phyloP scores from a whole-genome alignment of 2,888 invertebrate species.

The Dermolepida albohirtum region DNA sequence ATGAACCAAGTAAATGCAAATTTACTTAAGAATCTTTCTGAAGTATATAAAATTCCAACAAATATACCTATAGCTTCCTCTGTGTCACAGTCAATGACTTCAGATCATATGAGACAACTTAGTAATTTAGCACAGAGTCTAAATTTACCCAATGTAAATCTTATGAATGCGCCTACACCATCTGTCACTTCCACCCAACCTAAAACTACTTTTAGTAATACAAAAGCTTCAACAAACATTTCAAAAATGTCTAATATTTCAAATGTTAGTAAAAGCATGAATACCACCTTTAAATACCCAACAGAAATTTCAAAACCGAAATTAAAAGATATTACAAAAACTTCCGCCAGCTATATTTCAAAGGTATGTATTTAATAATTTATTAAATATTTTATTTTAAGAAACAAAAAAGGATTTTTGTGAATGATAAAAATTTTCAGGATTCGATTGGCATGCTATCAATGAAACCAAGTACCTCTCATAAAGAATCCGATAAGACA shows the following conservation, averaged over 20 bases:
- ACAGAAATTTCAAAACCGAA: constrained; percentile 47
- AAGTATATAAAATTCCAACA: constrained; percentile 44
- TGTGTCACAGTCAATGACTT: constrained; percentile 26
- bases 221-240: constrained; percentile 29
- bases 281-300: constrained; percentile 47
- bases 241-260: constrained; percentile 22
- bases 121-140: constrained; percentile 35
- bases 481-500: constrained; percentile 41
- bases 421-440: constrained; percentile 17
- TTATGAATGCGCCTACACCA: constrained; percentile 21
- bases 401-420: neutral
- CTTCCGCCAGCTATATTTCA: constrained; percentile 33
- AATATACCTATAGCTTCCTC: constrained; percentile 43
- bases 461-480: constrained; percentile 10
- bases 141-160: constrained; percentile 20
- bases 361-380: constrained; percentile 27
- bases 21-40: constrained; percentile 28
- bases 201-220: constrained; percentile 21
- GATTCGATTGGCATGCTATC: constrained; percentile 20
- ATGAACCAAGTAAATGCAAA: constrained; percentile 38
- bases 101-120: constrained; percentile 39
- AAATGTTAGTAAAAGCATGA: constrained; percentile 19
- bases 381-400: too few species aligned
- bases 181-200: constrained; percentile 1
- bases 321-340: constrained; percentile 45